Evolutionary conservation across 2,888 invertebrate species (phyloP), one percentile per base, ranked within the genome.

Genomic region (Dolomedes plantarius): DNA sequence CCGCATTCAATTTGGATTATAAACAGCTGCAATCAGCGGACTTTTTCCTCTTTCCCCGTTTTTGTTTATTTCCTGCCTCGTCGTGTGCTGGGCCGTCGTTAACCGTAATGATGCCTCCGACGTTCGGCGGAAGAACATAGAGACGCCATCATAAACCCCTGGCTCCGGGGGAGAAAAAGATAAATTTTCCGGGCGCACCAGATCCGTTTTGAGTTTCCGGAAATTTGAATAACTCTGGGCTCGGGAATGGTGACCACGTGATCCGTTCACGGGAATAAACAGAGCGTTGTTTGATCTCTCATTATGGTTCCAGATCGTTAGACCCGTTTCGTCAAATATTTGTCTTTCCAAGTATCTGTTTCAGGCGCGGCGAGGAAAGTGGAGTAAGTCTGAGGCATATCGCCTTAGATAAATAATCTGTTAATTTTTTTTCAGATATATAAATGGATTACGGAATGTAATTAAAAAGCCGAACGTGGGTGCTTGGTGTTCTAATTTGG

Each of bases 151-250:
- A 29, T n/a, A n/a, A n/a, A n/a, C n/a, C n/a, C n/a, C n/a, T 3
- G 23, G 27, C 36, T 62, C 28, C 75, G 19, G 31, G 27, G n/a
- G n/a, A n/a, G n/a, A n/a, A 64, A 75, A 64, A 82, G 82, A 82
- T 82, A 68, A 71, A 82, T 82, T 75, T 71, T 75, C 62, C 28
- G 64, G 72, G 72, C 72, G 39, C 67, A 46, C 39, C 46, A 76
- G 76, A 82, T 82, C 76, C 76, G 64, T 62, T 50, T 76, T 65
- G 69, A 82, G 75, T 71, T 68, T 75, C 31, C 68, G 82, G 73
- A 82, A 76, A 82, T 82, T 82, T 82, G 71, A 75, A 82, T 82
- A 82, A 82, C 71, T 69, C 64, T 16, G 46, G 64, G 41, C n/a
- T 68, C 82, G 69, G 74, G n/a, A n/a, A 36, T 74, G 75, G n/a